Base-by-base conservation (phyloP, 2,888 invertebrate species). In the Opisthograptis luteolata region DNA sequence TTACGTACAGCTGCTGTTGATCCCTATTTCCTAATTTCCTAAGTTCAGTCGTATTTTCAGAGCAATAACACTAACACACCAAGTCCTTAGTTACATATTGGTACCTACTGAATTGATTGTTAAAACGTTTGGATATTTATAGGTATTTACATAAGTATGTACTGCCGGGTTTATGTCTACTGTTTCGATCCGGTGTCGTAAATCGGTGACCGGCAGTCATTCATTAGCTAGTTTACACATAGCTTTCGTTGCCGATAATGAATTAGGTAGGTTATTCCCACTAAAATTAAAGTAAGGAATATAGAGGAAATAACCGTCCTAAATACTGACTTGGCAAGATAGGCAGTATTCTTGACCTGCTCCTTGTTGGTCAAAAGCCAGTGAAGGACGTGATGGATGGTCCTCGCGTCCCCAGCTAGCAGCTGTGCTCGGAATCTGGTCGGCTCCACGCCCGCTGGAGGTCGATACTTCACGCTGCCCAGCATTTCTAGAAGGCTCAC, bases 341-440 rank as follows among this genome's bases (percentile, higher is more conserved):
- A 98, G 0, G 96, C 96, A 41, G 97, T 92, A 67, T 96, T 96
- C 73, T 94, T 94, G 17, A 96, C 93, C 60, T 95, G 94, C 1
- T 94, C 93, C 48, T 94, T 92, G 63, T 95, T 94, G 8, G 92
- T 92, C 13, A 97, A 90, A 5, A 97, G 89, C 96, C 97, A 98
- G 76, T 94, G 92, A 39, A 97, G 78, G 43, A 96, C 94, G 7
- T 95, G 94, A 75, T 96, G 94, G 39, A 97, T 92, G 0, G 94
- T 93, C 60, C 92, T 91, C 37, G 95, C 93, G 61, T 96, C 95
- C 10, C 96, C 97, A 43, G 90, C 89, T 3, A 91, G 73, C 28
- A 92, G 66, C 51, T 85, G 85, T 0, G 84, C 75, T 27, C 91
- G 79, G 61, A 92, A 92, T 37, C 67, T 60, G 2, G 86, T 68